Base-by-base conservation (phyloP, 2,888 invertebrate species). In the Idaea biselata region DNA sequence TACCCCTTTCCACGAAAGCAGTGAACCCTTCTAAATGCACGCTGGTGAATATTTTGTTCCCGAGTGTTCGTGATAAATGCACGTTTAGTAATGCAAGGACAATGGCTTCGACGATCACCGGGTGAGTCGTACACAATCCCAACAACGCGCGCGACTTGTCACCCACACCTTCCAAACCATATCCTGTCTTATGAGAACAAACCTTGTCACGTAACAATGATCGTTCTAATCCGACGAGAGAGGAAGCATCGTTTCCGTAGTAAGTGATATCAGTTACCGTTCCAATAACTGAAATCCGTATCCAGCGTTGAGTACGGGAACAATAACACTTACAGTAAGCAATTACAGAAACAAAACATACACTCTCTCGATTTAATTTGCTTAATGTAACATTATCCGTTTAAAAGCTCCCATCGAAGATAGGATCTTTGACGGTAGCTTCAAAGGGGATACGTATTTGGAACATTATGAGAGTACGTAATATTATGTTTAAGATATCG, bases 1-100 rank as follows among this genome's bases (percentile, higher is more conserved):
- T 85, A 75, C 74, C 84, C 90, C 85, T 82, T 86, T 88, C 88
- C 89, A 87, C 83, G 78, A 80, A 91, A 91, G 92, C 92, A 84
- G 91, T 92, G 91, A 87, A 75, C 86, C 88, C 85, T 78, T 82
- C 76, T 82, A 80, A 77, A 88, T 88, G 89, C 89, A 88, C 89
- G 88, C 82, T 80, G 80, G 89, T 90, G 89, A 82, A 71, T 76
- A 82, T 81, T 6, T 56, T 16, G 78, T 79, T 80, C 85, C 78
- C 77, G 79, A 76, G 87, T 82, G 82, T 77, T 80, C 79, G 86
- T 88, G 86, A 84, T 25, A 81, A 80, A 88, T 89, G 88, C 87
- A 67, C 68, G 78, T 76, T 80, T 75, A 72, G 11, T 75, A 77
- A 76, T 79, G 79, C 77, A 83, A 83, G 82, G 78, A 84, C 81